Base-by-base conservation (phyloP, 2,888 invertebrate species). In the Drosophila atripex region DNA sequence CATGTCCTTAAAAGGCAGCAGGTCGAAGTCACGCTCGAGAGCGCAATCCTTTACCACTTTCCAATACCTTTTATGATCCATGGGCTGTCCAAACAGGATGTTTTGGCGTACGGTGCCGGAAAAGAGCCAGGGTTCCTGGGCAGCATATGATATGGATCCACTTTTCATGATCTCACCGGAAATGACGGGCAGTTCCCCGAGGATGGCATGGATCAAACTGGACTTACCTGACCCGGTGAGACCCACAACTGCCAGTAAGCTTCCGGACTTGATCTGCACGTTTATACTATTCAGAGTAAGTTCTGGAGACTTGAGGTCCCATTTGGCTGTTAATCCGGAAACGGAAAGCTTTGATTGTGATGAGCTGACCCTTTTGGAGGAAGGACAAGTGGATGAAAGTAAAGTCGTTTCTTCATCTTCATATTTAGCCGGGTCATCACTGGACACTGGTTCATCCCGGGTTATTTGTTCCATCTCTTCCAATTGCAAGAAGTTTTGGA, bases 111-210 rank as follows among this genome's bases (percentile, higher is more conserved):
- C 93, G 0, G 94, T 93, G 5, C 95, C 94, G 0, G 94, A 94
- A 82, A 95, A 96, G 6, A 96, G 92, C 97, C 97, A 98, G 0
- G 97, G 95, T 76, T 97, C 95, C 86, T 97, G 97, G 41, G 96
- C 93, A 0, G 96, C 95, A 88, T 97, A 98, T 0, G 95, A 94
- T 28, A 95, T 88, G 0, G 92, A 93, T 1, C 94, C 94, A 23
- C 93, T 93, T 0, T 96, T 92, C 43, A 93, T 91, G 8, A 95
- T 90, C 2, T 91, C 91, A 0, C 94, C 94, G 55, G 91, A 88
- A 14, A 91, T 92, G 0, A 93, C 86, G 0, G 92, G 92, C 23
- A 94, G 78, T 82, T 94, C 94, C 38, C 90, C 89, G 0, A 93
- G 86, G 57, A 94, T 93, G 0, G 92, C 91, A 75, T 94, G 93